phyloP scores from a whole-genome alignment of 2,797 vertebrate species.

The Nyctalus aviator region DNA sequence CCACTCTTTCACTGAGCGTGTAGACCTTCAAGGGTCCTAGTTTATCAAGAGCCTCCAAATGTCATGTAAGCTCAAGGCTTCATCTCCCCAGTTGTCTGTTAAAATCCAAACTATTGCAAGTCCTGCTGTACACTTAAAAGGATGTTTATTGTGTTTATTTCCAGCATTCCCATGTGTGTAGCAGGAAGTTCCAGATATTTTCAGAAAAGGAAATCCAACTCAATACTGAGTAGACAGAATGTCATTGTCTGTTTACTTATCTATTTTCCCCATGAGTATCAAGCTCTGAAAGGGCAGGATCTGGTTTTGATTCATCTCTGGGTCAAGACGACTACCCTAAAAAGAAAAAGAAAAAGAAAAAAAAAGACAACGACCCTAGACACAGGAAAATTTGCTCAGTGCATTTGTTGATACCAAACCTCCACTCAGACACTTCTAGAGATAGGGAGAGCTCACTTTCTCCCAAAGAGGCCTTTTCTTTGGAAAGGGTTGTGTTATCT shows the following conservation, averaged over 20 bases:
- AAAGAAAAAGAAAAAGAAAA: too few relatives aligned
- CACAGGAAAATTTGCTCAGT: background rate
- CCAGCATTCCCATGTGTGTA: slow-evolving; percentile 21
- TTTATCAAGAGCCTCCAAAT: background rate
- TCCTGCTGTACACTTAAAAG: background rate
- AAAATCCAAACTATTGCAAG: background rate
- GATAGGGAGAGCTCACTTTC: background rate
- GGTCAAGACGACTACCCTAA: background rate
- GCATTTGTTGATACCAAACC: slow-evolving; percentile 4
- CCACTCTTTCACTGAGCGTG: background rate
- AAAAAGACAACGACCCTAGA: background rate
- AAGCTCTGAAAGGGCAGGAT: slow-evolving; percentile 43
- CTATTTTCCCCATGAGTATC: slow-evolving; percentile 37
- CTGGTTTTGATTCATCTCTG: slow-evolving; percentile 64
- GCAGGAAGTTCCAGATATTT: slow-evolving; percentile 66
- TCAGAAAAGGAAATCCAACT: slow-evolving; percentile 75
- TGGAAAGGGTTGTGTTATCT: background rate
- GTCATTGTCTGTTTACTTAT: slow-evolving; percentile 68
- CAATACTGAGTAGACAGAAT: slow-evolving; percentile 25
- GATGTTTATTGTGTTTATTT: slow-evolving; percentile 64
- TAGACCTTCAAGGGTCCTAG: background rate
- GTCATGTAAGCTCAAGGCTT: slow-evolving; percentile 27
- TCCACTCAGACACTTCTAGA: background rate
- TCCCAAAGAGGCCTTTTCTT: background rate
- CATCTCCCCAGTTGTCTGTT: slow-evolving; percentile 23